A percentile compares a stretch with the other conserved stretches of the same genome.
phyloP scores from a whole-genome alignment of 1,140 invertebrate species.

The Cydia pomonella region DNA sequence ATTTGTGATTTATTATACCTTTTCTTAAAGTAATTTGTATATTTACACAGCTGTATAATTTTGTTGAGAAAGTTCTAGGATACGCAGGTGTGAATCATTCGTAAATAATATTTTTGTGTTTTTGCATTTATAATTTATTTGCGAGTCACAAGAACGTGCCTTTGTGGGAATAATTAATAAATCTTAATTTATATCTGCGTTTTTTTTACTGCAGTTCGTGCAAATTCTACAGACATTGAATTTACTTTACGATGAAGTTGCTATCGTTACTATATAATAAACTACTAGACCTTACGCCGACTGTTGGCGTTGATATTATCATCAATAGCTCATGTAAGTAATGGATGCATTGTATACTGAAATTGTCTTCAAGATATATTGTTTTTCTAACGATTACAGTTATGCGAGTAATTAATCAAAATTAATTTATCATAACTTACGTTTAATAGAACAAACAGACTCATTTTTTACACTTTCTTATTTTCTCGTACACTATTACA shows the following conservation, averaged over 20 bases:
- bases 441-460: no score
- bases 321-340: neutral
- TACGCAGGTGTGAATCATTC: neutral
- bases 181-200: neutral
- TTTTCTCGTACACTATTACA: no score
- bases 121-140: neutral
- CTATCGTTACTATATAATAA: neutral
- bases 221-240: neutral
- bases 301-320: neutral
- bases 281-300: neutral
- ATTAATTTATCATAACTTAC: no score
- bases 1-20: neutral
- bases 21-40: neutral
- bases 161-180: neutral
- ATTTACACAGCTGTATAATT: neutral
- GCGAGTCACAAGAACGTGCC: neutral
- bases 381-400: slow-evolving; percentile 2
- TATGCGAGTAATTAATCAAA: neutral
- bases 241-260: neutral
- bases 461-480: no score
- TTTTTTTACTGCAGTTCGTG: neutral
- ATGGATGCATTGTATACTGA: neutral
- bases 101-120: neutral
- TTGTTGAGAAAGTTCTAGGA: neutral
- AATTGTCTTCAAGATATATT: neutral